Evolutionary conservation across 2,797 vertebrate species (phyloP).

Genomic region (Mionectes olivaceus): DNA sequence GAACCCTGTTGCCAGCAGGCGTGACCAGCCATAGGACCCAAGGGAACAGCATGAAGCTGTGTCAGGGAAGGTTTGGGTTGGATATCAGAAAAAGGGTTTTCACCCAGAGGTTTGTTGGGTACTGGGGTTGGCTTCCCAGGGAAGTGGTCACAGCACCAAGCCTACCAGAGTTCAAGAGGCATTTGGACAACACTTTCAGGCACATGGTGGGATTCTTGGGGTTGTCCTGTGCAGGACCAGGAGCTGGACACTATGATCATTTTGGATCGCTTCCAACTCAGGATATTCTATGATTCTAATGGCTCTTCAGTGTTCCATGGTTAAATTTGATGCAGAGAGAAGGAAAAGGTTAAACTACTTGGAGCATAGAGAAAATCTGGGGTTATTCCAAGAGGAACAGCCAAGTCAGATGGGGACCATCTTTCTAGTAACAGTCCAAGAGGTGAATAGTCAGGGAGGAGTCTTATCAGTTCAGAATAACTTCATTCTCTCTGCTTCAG

Average conservation of each 20-base stretch:
- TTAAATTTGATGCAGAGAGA: neutral
- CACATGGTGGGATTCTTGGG: neutral
- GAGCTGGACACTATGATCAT: neutral
- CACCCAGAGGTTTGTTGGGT: neutral
- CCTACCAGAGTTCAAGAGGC: no score
- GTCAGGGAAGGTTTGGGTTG: neutral
- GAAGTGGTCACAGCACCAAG: neutral
- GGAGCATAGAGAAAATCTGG: neutral
- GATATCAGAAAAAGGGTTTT: neutral
- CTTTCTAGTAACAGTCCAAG: conserved; percentile 14
- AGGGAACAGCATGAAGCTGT: neutral
- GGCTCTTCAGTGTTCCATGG: neutral
- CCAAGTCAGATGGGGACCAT: conserved; percentile 63
- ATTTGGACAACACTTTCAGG: neutral
- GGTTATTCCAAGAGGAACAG: conserved; percentile 37
- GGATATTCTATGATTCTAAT: neutral
- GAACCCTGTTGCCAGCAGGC: neutral
- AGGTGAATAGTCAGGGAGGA: neutral
- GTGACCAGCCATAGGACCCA: fast-evolving
- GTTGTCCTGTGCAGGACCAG: neutral
- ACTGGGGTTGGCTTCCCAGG: neutral
- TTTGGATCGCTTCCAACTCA: neutral
- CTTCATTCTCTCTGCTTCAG: neutral
- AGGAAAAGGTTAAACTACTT: neutral
- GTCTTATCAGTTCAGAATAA: conserved; percentile 14